Conservation (phyloP, 2,797 vertebrate species). For the Enteromius anoplus region DNA sequence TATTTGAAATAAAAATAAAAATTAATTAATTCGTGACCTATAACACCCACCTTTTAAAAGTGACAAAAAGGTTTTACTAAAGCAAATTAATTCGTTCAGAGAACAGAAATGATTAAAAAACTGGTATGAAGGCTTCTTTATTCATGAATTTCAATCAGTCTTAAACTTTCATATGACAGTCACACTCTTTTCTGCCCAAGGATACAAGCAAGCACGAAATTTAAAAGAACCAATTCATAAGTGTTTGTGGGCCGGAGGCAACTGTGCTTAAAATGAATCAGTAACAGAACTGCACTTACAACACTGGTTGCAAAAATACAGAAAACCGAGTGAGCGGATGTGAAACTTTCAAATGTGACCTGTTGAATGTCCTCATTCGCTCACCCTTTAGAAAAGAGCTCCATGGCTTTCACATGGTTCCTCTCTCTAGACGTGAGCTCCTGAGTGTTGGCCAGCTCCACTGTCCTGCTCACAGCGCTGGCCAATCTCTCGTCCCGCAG, state of each 20-base stretch:
- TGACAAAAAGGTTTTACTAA: neutral
- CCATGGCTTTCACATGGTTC: slow-evolving; percentile 84
- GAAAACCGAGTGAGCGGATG: neutral
- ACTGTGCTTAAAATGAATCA: neutral
- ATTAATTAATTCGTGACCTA: neutral
- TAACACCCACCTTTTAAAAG: neutral
- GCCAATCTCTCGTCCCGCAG: slow-evolving; percentile 79
- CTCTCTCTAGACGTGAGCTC: slow-evolving; percentile 83
- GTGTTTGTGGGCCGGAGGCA: neutral
- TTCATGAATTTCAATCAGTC: neutral
- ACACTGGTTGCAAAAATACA: neutral
- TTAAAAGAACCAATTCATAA: slow-evolving; percentile 14
- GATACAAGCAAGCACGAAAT: neutral
- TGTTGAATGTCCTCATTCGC: neutral
- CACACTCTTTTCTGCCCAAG: neutral
- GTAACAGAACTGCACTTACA: neutral
- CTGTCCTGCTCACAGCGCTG: slow-evolving; percentile 74
- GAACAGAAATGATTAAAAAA: neutral
- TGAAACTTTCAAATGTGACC: neutral
- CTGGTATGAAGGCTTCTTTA: neutral
- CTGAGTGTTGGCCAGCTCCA: slow-evolving; percentile 79
- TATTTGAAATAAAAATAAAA: too few relatives aligned
- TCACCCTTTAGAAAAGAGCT: slow-evolving; percentile 88
- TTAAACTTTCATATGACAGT: slow-evolving; percentile 22
- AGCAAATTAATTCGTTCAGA: neutral